Percentiles rank a stretch among this genome's conserved stretches.
Evolutionary conservation across 2,888 invertebrate species (phyloP).

Genomic region (Xylocampa areola): DNA sequence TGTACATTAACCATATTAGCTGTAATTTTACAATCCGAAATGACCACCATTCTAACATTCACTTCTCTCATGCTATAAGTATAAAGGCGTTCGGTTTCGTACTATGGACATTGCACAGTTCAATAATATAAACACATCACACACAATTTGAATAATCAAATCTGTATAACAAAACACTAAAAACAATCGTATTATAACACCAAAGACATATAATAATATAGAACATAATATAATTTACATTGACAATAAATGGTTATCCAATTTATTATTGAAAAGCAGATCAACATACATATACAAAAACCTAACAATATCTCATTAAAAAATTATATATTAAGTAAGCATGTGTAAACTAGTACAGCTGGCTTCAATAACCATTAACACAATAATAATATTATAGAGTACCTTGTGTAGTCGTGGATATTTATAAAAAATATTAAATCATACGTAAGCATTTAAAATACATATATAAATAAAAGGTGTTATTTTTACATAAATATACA

Average conservation of each 20-base stretch:
- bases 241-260: conserved; percentile 29
- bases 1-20: too few species aligned
- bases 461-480: too few species aligned
- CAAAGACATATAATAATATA: conserved; percentile 29
- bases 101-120: conserved; percentile 13
- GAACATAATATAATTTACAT: conserved; percentile 36
- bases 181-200: conserved; percentile 44
- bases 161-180: conserved; percentile 40
- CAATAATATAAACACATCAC: conserved; percentile 20
- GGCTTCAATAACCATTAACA: conserved; percentile 25
- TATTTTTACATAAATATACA: too few species aligned
- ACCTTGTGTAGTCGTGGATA: background rate
- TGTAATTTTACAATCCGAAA: conserved; percentile 15
- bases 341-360: conserved; percentile 51
- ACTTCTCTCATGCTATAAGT: conserved; percentile 7
- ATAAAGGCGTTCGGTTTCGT: conserved; percentile 16
- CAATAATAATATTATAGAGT: conserved; percentile 14
- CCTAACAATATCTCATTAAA: conserved; percentile 17
- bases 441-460: too few species aligned
- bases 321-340: conserved; percentile 42
- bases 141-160: conserved; percentile 42
- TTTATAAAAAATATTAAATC: background rate
- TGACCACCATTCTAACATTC: conserved; percentile 5
- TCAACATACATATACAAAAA: conserved; percentile 51
- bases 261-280: conserved; percentile 43